phyloP scores from a whole-genome alignment of 2,888 invertebrate genomes.

The Meloe dianella region DNA sequence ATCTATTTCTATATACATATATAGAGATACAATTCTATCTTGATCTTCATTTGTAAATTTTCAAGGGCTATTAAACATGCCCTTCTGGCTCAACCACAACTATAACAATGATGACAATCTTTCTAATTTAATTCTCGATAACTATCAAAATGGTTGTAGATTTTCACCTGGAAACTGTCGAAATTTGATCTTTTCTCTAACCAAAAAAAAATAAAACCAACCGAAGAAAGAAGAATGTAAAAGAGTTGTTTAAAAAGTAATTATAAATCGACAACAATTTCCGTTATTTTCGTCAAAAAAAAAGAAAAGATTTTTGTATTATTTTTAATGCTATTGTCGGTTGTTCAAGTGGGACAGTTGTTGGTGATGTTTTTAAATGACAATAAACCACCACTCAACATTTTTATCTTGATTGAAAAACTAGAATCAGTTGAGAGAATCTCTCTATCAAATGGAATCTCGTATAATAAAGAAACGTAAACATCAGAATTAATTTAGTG shows the following conservation, averaged over 20 bases:
- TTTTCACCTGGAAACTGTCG: slow-evolving; percentile 1
- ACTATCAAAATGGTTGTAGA: background rate
- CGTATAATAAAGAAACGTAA: background rate
- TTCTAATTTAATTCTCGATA: background rate
- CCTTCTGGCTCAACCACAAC: slow-evolving; percentile 7
- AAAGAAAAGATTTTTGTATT: background rate
- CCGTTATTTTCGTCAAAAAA: background rate
- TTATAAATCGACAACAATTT: background rate
- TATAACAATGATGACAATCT: background rate
- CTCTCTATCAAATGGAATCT: background rate
- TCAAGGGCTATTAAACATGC: slow-evolving; percentile 8
- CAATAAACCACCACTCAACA: background rate
- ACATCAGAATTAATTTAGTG: background rate
- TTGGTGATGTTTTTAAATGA: background rate
- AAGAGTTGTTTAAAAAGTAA: background rate
- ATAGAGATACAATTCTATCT: slow-evolving; percentile 2
- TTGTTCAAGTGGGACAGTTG: slow-evolving; percentile 4
- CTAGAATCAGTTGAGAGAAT: background rate
- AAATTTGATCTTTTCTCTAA: background rate
- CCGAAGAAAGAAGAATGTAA: too few relatives aligned
- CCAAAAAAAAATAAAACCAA: background rate
- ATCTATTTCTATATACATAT: background rate
- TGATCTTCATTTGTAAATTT: slow-evolving; percentile 4
- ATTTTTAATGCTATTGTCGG: background rate
- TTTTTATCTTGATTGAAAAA: background rate